A percentile compares a stretch with the other conserved stretches of the same genome.
Conservation (phyloP, 1,140 invertebrate genomes). For the Nixonia krombeini region DNA sequence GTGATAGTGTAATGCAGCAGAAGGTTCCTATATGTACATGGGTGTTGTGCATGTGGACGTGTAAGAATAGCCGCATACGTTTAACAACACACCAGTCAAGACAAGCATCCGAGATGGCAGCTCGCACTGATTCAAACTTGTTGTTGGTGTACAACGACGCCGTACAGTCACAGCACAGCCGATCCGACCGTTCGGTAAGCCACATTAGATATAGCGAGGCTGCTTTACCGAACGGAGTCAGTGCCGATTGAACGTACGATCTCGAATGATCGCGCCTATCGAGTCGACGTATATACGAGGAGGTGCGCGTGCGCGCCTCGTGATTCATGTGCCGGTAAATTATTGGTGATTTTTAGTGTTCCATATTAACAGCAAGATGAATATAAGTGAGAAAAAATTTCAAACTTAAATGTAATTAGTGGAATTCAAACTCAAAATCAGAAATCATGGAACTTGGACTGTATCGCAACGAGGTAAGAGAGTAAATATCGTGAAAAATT, state of each 20-base stretch:
- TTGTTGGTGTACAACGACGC: slow-evolving; percentile 20
- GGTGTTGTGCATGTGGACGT: too few relatives aligned
- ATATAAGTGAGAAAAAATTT: not conserved
- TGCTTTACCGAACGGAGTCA: slow-evolving; percentile 14
- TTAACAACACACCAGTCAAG: slow-evolving; percentile 20
- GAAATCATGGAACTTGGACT: slow-evolving; percentile 17
- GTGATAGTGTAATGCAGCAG: slow-evolving; percentile 29
- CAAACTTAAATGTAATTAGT: not conserved
- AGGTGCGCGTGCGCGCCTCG: slow-evolving; percentile 12
- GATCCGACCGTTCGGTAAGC: slow-evolving; percentile 58
- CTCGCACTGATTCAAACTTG: slow-evolving; percentile 41
- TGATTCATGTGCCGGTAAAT: slow-evolving; percentile 13
- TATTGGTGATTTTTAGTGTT: not conserved
- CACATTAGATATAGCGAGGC: slow-evolving; percentile 16
- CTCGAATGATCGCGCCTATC: slow-evolving; percentile 48
- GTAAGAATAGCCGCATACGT: slow-evolving; percentile 31
- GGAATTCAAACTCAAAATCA: not conserved
- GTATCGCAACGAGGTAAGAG: slow-evolving; percentile 18
- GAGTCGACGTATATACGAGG: not conserved
- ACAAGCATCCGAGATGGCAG: slow-evolving; percentile 16
- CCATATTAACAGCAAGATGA: not conserved
- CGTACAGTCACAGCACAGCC: slow-evolving; percentile 58
- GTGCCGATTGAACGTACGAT: slow-evolving; percentile 38
- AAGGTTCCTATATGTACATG: too few relatives aligned
- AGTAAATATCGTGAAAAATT: too few relatives aligned